These are phyloP conservation scores for Diphyllodes magnificus DNA, from an alignment of 2,113 vertebrate species.

Conservation along the genomic window DNA sequence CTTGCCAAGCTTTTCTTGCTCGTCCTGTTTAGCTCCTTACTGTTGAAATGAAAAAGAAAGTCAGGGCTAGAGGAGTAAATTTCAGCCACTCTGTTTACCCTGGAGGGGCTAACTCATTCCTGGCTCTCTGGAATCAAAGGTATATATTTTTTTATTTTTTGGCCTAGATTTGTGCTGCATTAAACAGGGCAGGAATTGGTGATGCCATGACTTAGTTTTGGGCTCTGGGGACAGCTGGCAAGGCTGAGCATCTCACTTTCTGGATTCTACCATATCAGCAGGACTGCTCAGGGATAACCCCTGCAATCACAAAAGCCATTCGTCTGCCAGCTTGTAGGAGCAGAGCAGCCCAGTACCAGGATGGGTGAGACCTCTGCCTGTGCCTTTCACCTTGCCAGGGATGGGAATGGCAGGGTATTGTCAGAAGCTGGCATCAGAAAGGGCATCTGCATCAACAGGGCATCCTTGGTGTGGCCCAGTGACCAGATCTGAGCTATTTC, in stretches of 20 bases:
- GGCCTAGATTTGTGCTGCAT: neutral
- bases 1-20: neutral
- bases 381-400: neutral
- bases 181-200: neutral
- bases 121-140: neutral
- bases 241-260: neutral
- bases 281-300: neutral
- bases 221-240: neutral
- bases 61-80: neutral
- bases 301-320: neutral
- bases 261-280: neutral
- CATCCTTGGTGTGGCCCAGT: neutral
- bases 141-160: neutral
- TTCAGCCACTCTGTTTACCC: neutral
- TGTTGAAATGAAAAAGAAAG: neutral
- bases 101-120: neutral
- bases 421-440: neutral
- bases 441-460: neutral
- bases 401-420: neutral
- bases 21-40: neutral
- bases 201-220: neutral
- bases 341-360: neutral
- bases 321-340: neutral
- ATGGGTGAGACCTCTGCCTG: neutral
- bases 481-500: neutral